Evolutionary conservation across 2,888 invertebrate genomes (phyloP), one percentile per base, ranked within the genome.

Genomic region (Drosophila atripex): DNA sequence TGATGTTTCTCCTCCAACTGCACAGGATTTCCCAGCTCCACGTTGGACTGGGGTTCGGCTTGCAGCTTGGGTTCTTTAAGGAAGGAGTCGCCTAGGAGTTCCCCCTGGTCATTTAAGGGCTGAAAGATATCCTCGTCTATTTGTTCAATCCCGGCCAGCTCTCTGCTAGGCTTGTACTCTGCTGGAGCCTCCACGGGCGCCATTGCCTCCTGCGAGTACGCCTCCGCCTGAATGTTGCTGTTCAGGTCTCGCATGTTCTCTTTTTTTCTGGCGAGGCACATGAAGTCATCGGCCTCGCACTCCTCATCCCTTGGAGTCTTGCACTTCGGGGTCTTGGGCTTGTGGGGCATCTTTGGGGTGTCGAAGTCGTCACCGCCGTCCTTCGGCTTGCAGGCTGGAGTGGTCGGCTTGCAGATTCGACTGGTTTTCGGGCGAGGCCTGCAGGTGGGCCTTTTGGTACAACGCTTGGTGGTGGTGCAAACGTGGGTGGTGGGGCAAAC

Each of bases 301-400:
- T 80, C 58, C 11, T 82, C 84, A 4, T 71, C 64, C 1, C 35
- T 52, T 1, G 30, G 16, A 23, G 72, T 72, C 41, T 43, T 71
- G 14, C 32, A 28, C 38, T 71, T 25, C 18, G 18, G 18, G 35
- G 5, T 56, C 5, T 49, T 66, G 3, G 16, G 14, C 4, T 14
- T 52, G 11, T 18, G 18, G 18, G 18, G 14, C 5, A 23, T 30
- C 11, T 61, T 75, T 7, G 21, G 11, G 0, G 6, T 18, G n/a
- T 64, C 69, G 3, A 56, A 2, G 23, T 78, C 52, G 1, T 68
- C 43, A 6, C 63, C 14, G n/a, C 2, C 5, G 7, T 69, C 0
- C 70, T 6, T 64, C 64, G 4, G 65, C 14, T 46, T 71, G n/a
- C n/a, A n/a, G n/a, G n/a, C n/a, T 2, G n/a, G 6, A 16, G 39